Base-by-base conservation (phyloP, 2,113 vertebrate species). In the Drymodes brunneopygia region DNA sequence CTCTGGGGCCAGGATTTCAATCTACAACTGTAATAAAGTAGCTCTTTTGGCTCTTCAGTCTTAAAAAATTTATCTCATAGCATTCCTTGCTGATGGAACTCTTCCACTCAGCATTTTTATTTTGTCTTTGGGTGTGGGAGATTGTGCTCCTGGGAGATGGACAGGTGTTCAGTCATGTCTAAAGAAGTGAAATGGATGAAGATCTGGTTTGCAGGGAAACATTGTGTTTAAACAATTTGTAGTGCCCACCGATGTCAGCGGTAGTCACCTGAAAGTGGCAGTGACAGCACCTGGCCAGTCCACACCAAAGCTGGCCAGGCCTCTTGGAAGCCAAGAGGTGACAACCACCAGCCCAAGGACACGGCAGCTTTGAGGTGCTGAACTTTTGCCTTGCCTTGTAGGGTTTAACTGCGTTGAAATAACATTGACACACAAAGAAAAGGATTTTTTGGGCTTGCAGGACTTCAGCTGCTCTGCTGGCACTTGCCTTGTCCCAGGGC, bases 171-270 rank as follows among this genome's bases (percentile, higher is more conserved):
- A 27, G 54, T 31, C 1, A 0, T 4, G 2, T 19, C 50, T 35
- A 36, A 9, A 27, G 18, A 23, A 56, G 14, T 56, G 45, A 80
- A 57, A n/a, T n/a, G 36, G 12, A 10, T 35, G 29, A 53, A 78
- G 8, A 3, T 70, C n/a, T 75, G 33, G 19, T 45, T 35, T 75
- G 10, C 12, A 12, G 10, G 7, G 36, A 51, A 82, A 35, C 14
- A 2, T 10, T 6, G 7, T 20, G 18, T 56, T 50, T 72, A 15
- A 66, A 20, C 15, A n/a, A 3, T 71, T 56, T 44, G 29, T 35
- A 50, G 38, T 24, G 33, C 33, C 50, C 10, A 7, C 38, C 0
- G 0, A 15, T 35, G 14, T 24, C 35, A 75, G 11, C 19, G 12
- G 12, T 7, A 15, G 28, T 33, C 25, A 18, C 38, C 69, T 47